phyloP scores from a whole-genome alignment of 2,888 invertebrate species.

The Helicoverpa assulta region DNA sequence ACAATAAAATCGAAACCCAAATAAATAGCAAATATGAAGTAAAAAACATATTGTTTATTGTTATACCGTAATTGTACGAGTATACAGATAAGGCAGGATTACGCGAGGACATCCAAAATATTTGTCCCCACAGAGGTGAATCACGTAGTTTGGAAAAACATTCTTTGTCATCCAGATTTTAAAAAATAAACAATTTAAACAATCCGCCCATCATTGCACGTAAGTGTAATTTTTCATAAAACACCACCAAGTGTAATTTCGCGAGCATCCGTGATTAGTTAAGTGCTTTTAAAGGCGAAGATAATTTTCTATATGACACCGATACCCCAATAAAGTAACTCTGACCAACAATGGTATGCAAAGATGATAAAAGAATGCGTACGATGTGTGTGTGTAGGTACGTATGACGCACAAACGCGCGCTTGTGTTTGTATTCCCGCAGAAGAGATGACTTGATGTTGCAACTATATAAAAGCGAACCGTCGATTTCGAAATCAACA shows the following conservation, averaged over 20 bases:
- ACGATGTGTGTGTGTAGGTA: conserved; percentile 67
- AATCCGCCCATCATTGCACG: conserved; percentile 8
- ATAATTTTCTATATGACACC: conserved; percentile 77
- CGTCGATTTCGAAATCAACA: conserved; percentile 89
- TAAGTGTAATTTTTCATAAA: conserved; percentile 57
- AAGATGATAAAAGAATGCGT: conserved; percentile 82
- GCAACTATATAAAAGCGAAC: conserved; percentile 89
- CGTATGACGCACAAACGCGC: conserved; percentile 71
- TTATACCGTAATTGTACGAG: conserved; percentile 62
- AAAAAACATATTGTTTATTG: conserved; percentile 64
- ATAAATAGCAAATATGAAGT: conserved; percentile 54
- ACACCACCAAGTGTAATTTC: conserved; percentile 63
- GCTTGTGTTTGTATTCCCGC: conserved; percentile 73
- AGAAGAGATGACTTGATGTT: conserved; percentile 85
- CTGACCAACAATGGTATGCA: conserved; percentile 79
- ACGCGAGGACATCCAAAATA: conserved; percentile 58
- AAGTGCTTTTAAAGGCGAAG: conserved; percentile 66
- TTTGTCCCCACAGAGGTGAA: conserved; percentile 67
- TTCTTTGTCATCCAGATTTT: conserved; percentile 47
- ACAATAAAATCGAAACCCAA: conserved; percentile 54
- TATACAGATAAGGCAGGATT: conserved; percentile 67
- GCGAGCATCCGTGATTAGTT: conserved; percentile 65
- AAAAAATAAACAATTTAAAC: conserved; percentile 45
- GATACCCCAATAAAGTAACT: conserved; percentile 82
- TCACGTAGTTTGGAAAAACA: conserved; percentile 62